Base-by-base conservation (phyloP, 2,113 vertebrate genomes). In the Carassius carassius region DNA sequence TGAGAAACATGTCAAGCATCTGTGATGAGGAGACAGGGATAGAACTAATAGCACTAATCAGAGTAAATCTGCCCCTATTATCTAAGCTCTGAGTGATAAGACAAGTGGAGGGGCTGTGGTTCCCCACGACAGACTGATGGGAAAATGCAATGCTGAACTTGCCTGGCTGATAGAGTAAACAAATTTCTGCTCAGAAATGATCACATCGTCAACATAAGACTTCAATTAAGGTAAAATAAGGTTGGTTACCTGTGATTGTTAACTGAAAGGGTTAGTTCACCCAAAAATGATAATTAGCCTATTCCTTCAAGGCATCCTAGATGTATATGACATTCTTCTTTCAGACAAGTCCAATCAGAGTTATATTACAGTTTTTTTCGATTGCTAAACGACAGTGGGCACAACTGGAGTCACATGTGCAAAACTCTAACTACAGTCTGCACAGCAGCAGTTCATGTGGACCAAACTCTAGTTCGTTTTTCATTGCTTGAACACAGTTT, bases 31-130 rank as follows among this genome's bases (percentile, higher is more conserved):
- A 90, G 90, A 88, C 89, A 82, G 89, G 88, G 90, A 91, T 91
- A 90, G 88, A 87, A 84, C 87, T 91, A 91, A 90, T 93, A 90
- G 92, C 85, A 83, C 88, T 93, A 94, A 94, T 94, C 89, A 91
- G 89, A 86, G 69, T 81, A 94, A 94, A 93, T 94, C 90, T 91
- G 87, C 88, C 87, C 90, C 91, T 76, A 93, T 94, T 94, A 94
- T 93, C 88, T 93, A 84, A 88, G 74, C 90, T 79, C 69, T 88
- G 87, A 92, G 90, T 88, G 90, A 93, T 90, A 90, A 84, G 85
- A 83, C 75, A 86, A 75, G 58, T 83, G 80, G 85, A 1, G 5
- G 44, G 81, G 70, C 82, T 85, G 73, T 21, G 63, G 78, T 54
- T 72, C 56, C 67, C 29, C 37, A 21, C 14, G 44, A 82, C 23